Base-by-base conservation (phyloP, 2,113 vertebrate species). In the Amphilophus citrinellus region DNA sequence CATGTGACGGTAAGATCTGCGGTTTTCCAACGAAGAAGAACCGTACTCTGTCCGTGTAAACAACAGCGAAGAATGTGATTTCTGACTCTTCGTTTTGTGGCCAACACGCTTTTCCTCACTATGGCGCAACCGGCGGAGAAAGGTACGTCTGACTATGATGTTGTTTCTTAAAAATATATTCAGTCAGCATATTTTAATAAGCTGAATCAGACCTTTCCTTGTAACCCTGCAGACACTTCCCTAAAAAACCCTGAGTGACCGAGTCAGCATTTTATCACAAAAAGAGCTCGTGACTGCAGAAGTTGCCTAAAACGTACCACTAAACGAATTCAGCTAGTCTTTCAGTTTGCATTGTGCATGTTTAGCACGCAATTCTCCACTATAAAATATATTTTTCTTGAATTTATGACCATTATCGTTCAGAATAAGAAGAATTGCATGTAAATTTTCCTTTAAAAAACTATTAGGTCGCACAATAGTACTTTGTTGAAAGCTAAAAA, bases 121-220 rank as follows among this genome's bases (percentile, higher is more conserved):
- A 95, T 95, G 95, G 80, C 78, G 8, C 82, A 91, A 39, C 93
- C 90, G 18, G 93, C 94, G 0, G 94, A 95, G 71, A 88, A 80
- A 89, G 94, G 95, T 95, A 94, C 6, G 87, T 65, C 3, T 56
- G 35, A 42, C 35, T 39, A 39, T 10, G n/a, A 22, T 6, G 7
- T 32, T n/a, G 18, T 14, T 76, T 39, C 14, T 3, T 18, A 2
- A 5, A 14, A 39, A 66, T 1, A 50, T 1, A 11, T 20, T 1
- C 22, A 66, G 37, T 0, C 11, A 66, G 37, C 37, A 66, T 15
- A 24, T 66, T 66, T 66, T 24, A 39, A 20, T 22, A 4, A 44
- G 27, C 56, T 8, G 3, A 47, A 15, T n/a, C 2, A 61, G 15
- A 63, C 37, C 17, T 27, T 6, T 65, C 30, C 7, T 66, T 10